Evolutionary conservation across 2,113 vertebrate genomes (phyloP), one percentile per base, ranked within the genome.

Genomic region (Leptobrachium ailaonicum): DNA sequence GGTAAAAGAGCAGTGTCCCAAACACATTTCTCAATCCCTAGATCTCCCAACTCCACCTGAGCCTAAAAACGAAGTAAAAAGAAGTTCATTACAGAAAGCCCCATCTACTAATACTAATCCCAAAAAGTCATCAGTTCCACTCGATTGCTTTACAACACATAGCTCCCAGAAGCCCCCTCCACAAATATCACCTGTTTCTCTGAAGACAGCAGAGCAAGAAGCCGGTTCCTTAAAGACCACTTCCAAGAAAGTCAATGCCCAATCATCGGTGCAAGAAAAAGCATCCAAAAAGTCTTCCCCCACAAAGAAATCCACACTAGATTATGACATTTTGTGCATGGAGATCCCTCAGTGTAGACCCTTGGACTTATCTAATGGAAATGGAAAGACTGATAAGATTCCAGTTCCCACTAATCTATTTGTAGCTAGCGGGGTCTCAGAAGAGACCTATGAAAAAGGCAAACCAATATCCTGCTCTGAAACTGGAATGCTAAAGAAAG

Each of bases 381-480:
- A 63, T 50, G 53, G 60, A 67, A 81, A 75, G 41, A 63, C 10
- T 67, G 79, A 81, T 41, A 75, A 62, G 10, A 69, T 69, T 75
- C 6, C 79, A 20, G 53, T 44, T 41, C 40, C 79, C 8, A 68
- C 64, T 69, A 81, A 62, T 32, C 8, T 81, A 13, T 81, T 45
- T 42, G 54, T 81, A 2, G 40, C 79, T 47, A 62, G 47, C 62
- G 72, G 66, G 50, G 69, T 44, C 2, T 81, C 79, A 4, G 8
- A 14, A 2, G 41, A 82, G 66, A 75, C 86, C 0, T 89, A 88
- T 0, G 87, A 88, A 84, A 93, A 89, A 74, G 87, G 67, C 0
- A 93, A 90, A 78, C n/a, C 84, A 0, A 75, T 90, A 64, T 88
- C 84, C 83, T 90, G 88, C 85, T 90, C 91, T 0, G 90, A 93